These are phyloP conservation scores for Pissodes strobi DNA, from an alignment of 1,140 invertebrate species.

Conservation along the genomic window DNA sequence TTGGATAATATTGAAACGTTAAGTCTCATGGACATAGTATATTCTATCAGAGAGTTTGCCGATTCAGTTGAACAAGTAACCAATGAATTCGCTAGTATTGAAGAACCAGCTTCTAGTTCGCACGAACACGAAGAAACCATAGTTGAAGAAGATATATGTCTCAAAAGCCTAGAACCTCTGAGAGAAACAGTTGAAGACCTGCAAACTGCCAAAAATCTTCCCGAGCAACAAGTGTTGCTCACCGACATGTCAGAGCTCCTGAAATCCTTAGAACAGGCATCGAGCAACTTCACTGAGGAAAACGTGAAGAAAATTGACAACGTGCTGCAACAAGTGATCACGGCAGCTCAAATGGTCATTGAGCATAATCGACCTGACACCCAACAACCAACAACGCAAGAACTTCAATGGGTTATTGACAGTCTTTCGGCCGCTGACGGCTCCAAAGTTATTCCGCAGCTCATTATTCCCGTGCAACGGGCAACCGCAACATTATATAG, in stretches of 20 bases:
- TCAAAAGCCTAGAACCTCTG: slow-evolving; percentile 25
- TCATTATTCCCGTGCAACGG: slow-evolving; percentile 23
- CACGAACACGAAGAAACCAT: slow-evolving; percentile 12
- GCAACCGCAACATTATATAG: slow-evolving; percentile 19
- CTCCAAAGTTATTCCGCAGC: slow-evolving; percentile 2
- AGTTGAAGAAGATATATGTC: slow-evolving; percentile 22
- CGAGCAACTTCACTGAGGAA: slow-evolving; percentile 8
- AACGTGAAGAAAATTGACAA: slow-evolving; percentile 6
- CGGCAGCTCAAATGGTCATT: slow-evolving; percentile 22
- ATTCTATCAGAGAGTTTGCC: slow-evolving; percentile 28
- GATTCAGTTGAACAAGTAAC: slow-evolving; percentile 22
- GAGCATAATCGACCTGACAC: slow-evolving; percentile 2
- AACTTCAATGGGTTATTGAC: slow-evolving; percentile 1
- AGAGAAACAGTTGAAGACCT: slow-evolving; percentile 13
- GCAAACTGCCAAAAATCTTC: slow-evolving; percentile 4
- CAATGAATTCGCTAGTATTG: not conserved
- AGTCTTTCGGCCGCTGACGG: not conserved
- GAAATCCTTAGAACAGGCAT: slow-evolving; percentile 15
- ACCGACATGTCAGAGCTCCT: slow-evolving; percentile 20
- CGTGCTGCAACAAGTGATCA: slow-evolving; percentile 4
- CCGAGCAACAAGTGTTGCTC: slow-evolving; percentile 23
- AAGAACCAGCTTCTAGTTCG: not conserved
- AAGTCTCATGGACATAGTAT: slow-evolving; percentile 29
- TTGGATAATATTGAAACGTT: slow-evolving; percentile 23
- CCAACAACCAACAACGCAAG: not conserved